Evolutionary conservation across 1,140 invertebrate genomes (phyloP).

Genomic region (Ceratitis capitata): DNA sequence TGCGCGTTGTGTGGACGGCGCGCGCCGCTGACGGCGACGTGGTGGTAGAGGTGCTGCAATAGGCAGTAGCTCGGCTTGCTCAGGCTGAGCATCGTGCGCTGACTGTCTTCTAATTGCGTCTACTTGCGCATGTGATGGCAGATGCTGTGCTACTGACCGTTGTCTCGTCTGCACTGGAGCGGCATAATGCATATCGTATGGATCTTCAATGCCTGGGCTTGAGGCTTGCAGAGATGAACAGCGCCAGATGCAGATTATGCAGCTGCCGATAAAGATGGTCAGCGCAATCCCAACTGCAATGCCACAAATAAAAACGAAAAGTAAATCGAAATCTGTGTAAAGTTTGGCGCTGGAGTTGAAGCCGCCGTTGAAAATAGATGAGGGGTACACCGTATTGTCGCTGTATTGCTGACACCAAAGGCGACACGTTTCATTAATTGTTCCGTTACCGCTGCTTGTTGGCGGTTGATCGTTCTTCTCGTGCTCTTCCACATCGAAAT

Average conservation of each 20-base stretch:
- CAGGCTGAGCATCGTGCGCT: not conserved
- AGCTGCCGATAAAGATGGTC: not conserved
- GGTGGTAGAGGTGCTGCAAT: constrained; percentile 1
- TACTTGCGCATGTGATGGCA: not conserved
- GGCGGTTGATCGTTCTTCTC: not conserved
- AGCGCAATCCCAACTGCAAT: not conserved
- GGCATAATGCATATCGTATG: not conserved
- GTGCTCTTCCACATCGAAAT: not conserved
- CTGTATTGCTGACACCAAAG: not conserved
- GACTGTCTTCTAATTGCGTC: not conserved
- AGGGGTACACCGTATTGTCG: not conserved
- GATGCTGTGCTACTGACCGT: not conserved
- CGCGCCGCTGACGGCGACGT: constrained; percentile 42
- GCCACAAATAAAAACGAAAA: not conserved
- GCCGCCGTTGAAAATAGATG: not conserved
- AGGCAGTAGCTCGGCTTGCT: not conserved
- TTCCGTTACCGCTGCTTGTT: not conserved
- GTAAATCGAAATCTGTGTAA: not conserved
- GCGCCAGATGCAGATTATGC: constrained; percentile 7
- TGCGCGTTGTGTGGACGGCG: constrained; percentile 48
- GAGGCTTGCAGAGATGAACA: not conserved
- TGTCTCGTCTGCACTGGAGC: not conserved
- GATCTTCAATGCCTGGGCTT: not conserved
- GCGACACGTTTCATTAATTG: not conserved
- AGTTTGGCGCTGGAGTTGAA: not conserved